Conservation (phyloP, 1,140 invertebrate genomes). For the Potamilus streckersoni region DNA sequence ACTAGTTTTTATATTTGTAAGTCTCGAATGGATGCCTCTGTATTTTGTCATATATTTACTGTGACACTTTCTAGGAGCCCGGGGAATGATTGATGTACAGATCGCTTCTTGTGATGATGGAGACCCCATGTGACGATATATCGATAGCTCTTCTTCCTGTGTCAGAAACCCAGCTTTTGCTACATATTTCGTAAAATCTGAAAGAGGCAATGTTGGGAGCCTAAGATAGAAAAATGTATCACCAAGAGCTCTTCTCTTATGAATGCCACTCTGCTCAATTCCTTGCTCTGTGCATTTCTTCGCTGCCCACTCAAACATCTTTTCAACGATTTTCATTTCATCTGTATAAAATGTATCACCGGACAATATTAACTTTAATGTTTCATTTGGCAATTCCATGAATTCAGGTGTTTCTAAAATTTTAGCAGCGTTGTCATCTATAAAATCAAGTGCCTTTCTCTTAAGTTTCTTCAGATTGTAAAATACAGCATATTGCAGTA, state of each 20-base stretch:
- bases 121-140: no score
- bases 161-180: not conserved
- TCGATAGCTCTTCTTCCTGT: no score
- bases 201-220: not conserved
- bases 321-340: conserved; percentile 1
- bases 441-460: not conserved
- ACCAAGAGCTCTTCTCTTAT: not conserved
- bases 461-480: not conserved
- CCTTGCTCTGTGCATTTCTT: not conserved
- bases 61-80: no score
- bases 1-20: no score
- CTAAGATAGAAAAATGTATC: not conserved
- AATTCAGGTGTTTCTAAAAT: not conserved
- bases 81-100: no score
- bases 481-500: not conserved
- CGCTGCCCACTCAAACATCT: not conserved
- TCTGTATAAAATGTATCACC: conserved; percentile 6
- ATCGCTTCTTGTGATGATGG: no score
- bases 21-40: no score
- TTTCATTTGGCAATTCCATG: not conserved
- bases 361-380: conserved; percentile 1
- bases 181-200: not conserved
- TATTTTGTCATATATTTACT: no score
- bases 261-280: not conserved
- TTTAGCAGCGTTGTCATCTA: not conserved